phyloP scores from a whole-genome alignment of 1,140 invertebrate species.

The Capitella teleta region DNA sequence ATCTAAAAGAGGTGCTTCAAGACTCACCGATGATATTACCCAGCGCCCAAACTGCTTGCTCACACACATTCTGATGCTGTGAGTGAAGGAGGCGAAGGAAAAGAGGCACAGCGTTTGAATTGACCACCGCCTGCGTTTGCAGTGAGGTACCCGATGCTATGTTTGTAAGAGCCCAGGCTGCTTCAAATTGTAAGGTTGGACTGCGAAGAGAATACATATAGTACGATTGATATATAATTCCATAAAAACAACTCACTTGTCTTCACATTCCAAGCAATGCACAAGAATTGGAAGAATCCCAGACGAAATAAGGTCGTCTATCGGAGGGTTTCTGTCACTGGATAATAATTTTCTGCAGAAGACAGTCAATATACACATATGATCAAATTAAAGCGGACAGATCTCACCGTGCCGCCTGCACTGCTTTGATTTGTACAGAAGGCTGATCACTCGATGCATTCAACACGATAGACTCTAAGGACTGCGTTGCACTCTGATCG shows the following conservation, averaged over 20 bases:
- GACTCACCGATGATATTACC: constrained; percentile 88
- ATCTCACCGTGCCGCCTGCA: constrained; percentile 40
- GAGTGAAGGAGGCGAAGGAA: constrained; percentile 83
- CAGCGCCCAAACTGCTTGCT: constrained; percentile 97
- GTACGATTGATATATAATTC: neutral
- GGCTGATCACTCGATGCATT: constrained; percentile 36
- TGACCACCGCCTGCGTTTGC: constrained; percentile 92
- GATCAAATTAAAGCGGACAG: neutral
- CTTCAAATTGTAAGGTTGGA: constrained; percentile 91
- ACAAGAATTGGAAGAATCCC: constrained; percentile 94
- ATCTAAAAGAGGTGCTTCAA: constrained; percentile 27
- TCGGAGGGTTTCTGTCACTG: constrained; percentile 95
- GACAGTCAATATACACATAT: neutral
- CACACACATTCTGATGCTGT: constrained; percentile 91
- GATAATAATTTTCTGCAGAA: constrained; percentile 75
- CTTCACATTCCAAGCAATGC: constrained; percentile 72
- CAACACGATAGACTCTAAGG: constrained; percentile 33
- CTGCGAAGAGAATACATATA: constrained; percentile 44
- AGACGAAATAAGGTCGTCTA: constrained; percentile 87
- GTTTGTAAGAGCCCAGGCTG: constrained; percentile 97
- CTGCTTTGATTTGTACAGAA: constrained; percentile 33
- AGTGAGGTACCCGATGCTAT: constrained; percentile 93
- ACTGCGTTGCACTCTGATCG: constrained; percentile 32
- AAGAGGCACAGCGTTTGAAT: constrained; percentile 79
- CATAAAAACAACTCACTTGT: constrained; percentile 25